These are phyloP conservation scores for Procambarus clarkii DNA, from an alignment of 1,140 invertebrate genomes.

Conservation along the genomic window DNA sequence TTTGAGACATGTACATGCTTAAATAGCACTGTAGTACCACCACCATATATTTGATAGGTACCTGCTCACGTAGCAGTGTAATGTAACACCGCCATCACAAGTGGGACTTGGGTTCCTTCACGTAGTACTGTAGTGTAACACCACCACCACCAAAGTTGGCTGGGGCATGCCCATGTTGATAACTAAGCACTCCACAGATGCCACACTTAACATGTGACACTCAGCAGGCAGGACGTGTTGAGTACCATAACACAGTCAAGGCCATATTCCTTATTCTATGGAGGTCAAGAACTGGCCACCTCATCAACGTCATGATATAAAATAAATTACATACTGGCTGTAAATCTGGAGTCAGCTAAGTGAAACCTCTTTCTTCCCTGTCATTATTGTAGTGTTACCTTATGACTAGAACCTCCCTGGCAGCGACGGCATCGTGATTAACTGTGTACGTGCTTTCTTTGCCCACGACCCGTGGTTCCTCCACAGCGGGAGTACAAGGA, in stretches of 20 bases:
- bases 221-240: slow-evolving; percentile 10
- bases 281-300: slow-evolving; percentile 1
- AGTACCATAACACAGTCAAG: slow-evolving; percentile 13
- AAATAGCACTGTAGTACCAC: too few relatives aligned
- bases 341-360: background rate
- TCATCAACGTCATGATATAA: background rate
- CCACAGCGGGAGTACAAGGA: slow-evolving; percentile 72
- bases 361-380: slow-evolving; percentile 9
- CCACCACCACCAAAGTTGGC: too few relatives aligned
- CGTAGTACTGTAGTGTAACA: too few relatives aligned
- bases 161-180: background rate
- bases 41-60: too few relatives aligned
- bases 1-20: too few relatives aligned
- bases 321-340: background rate
- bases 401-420: slow-evolving; percentile 18
- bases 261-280: background rate
- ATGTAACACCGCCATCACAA: too few relatives aligned
- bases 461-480: slow-evolving; percentile 17
- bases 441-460: slow-evolving; percentile 54
- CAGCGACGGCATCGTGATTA: slow-evolving; percentile 36
- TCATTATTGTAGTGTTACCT: slow-evolving; percentile 27
- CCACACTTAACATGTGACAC: slow-evolving; percentile 5
- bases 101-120: too few relatives aligned
- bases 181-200: background rate
- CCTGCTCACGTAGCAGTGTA: too few relatives aligned